Conservation (phyloP, 1,140 invertebrate genomes). For the Elymnias hypermnestra region DNA sequence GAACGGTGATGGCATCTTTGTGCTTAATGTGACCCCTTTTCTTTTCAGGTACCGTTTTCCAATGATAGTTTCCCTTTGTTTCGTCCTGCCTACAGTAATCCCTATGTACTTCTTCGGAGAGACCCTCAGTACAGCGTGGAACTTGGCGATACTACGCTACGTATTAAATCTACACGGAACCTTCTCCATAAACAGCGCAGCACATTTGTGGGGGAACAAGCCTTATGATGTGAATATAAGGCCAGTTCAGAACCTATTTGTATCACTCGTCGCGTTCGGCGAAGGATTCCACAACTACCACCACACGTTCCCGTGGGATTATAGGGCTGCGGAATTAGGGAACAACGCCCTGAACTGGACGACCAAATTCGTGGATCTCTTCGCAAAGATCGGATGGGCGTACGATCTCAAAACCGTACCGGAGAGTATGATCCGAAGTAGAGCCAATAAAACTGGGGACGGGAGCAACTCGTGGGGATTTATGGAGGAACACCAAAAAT, state of each 20-base stretch:
- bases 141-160: slow-evolving; percentile 91
- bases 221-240: slow-evolving; percentile 94
- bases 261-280: slow-evolving; percentile 84
- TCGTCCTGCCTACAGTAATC: slow-evolving; percentile 89
- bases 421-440: no score
- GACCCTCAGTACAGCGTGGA: slow-evolving; percentile 86
- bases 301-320: no score
- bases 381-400: slow-evolving; percentile 89
- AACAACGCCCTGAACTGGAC: slow-evolving; percentile 95
- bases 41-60: slow-evolving; percentile 86
- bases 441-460: no score
- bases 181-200: slow-evolving; percentile 97
- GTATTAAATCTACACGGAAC: slow-evolving; percentile 92
- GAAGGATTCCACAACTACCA: no score
- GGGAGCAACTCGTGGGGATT: slow-evolving; percentile 11
- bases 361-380: slow-evolving; percentile 90
- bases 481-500: no score
- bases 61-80: slow-evolving; percentile 89
- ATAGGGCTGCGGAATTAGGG: no score
- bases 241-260: slow-evolving; percentile 83
- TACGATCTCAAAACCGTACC: slow-evolving; percentile 92
- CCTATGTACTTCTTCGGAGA: slow-evolving; percentile 93
- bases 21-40: neutral
- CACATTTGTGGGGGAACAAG: slow-evolving; percentile 92
- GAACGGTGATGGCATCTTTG: no score